These are phyloP conservation scores for Hycleus cichorii DNA, from an alignment of 1,140 invertebrate species.

Conservation along the genomic window DNA sequence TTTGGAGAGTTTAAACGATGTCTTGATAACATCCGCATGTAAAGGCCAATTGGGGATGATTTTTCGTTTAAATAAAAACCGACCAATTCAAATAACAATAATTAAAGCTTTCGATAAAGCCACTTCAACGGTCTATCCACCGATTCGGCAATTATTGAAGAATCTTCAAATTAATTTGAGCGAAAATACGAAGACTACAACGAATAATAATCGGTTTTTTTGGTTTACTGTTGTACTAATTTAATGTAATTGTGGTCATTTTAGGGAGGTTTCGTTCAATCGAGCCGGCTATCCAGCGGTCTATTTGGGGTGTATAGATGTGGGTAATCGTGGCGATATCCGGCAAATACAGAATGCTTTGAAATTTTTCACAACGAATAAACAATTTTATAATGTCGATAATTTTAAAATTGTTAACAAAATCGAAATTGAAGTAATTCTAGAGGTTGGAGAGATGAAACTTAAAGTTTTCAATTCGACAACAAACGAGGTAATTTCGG, in stretches of 20 bases:
- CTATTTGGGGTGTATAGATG: conserved; percentile 44
- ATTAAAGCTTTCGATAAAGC: conserved; percentile 47
- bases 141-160: conserved; percentile 38
- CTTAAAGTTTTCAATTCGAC: conserved; percentile 41
- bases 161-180: conserved; percentile 31
- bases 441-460: conserved; percentile 49
- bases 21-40: conserved; percentile 42
- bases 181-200: background rate
- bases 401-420: background rate
- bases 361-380: conserved; percentile 8
- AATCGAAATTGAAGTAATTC: conserved; percentile 18
- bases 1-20: conserved; percentile 56
- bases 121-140: conserved; percentile 37
- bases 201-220: background rate
- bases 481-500: conserved; percentile 37
- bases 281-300: conserved; percentile 39
- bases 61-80: conserved; percentile 44
- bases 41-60: conserved; percentile 47
- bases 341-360: conserved; percentile 49
- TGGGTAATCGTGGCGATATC: conserved; percentile 46
- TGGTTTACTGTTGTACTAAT: background rate
- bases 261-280: conserved; percentile 19
- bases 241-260: background rate
- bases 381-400: conserved; percentile 27
- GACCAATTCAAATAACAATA: conserved; percentile 47